Conservation (phyloP, 2,888 invertebrate genomes). For the Dynastes maya region DNA sequence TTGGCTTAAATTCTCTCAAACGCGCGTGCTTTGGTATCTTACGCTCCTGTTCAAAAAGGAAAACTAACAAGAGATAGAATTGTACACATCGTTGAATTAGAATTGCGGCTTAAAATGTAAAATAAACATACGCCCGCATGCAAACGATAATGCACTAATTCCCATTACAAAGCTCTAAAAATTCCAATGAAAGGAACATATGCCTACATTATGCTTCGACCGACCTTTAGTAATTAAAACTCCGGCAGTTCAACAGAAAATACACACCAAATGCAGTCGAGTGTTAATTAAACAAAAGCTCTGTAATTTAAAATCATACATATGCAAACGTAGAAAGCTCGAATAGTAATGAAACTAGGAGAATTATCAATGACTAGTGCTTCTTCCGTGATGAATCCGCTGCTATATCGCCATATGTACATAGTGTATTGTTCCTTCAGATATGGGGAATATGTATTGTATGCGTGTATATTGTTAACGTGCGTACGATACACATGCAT, state of each 20-base stretch:
- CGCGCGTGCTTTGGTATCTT: no score
- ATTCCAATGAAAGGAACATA: conserved; percentile 26
- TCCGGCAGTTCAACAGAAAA: conserved; percentile 43
- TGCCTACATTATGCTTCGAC: conserved; percentile 26
- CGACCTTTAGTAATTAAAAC: conserved; percentile 46
- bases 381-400: conserved; percentile 27
- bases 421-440: conserved; percentile 17
- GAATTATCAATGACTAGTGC: conserved; percentile 27
- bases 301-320: conserved; percentile 43
- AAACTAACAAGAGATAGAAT: conserved; percentile 8
- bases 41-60: background rate
- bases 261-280: conserved; percentile 35
- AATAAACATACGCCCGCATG: conserved; percentile 28
- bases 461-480: conserved; percentile 9
- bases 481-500: background rate
- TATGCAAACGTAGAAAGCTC: conserved; percentile 37
- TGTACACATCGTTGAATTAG: conserved; percentile 21
- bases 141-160: conserved; percentile 37
- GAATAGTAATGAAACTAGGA: conserved; percentile 25
- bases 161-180: conserved; percentile 38
- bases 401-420: background rate
- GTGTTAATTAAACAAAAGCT: conserved; percentile 46
- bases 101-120: conserved; percentile 39
- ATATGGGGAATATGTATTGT: conserved; percentile 29
- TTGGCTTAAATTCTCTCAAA: no score